These are phyloP conservation scores for Crotalus tigris DNA, from an alignment of 2,113 vertebrate genomes.

Conservation along the genomic window DNA sequence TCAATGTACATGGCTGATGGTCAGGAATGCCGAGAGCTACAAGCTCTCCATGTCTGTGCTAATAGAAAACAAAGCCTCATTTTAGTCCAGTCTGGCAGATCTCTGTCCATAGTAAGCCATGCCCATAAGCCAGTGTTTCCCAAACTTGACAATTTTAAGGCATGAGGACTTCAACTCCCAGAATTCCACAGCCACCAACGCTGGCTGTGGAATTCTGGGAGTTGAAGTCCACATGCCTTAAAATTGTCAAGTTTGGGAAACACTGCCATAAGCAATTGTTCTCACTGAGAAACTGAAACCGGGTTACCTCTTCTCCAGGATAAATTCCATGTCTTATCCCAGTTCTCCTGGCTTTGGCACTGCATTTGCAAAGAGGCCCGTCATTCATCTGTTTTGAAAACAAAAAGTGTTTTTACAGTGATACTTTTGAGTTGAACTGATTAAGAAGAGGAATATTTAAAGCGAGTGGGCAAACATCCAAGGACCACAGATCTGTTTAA, in stretches of 20 bases:
- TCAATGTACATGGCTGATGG: background rate
- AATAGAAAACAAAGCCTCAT: background rate
- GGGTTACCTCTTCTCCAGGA: slow-evolving; percentile 91
- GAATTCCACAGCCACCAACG: too few relatives aligned
- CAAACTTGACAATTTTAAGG: too few relatives aligned
- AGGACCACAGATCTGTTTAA: background rate
- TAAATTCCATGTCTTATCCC: slow-evolving; percentile 99
- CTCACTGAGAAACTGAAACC: slow-evolving; percentile 3
- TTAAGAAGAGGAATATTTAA: background rate
- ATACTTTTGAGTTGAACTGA: slow-evolving; percentile 43
- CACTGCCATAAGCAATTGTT: slow-evolving; percentile 16
- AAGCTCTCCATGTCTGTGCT: background rate
- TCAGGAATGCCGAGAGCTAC: background rate
- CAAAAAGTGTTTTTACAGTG: background rate
- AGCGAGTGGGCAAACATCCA: background rate
- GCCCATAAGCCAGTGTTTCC: slow-evolving; percentile 5
- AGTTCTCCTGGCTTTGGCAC: slow-evolving; percentile 91
- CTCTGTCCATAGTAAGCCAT: slow-evolving; percentile 6
- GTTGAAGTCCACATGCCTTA: too few relatives aligned
- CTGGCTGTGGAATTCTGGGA: too few relatives aligned
- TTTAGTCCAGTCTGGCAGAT: background rate
- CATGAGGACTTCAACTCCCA: too few relatives aligned
- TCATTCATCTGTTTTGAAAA: slow-evolving; percentile 91
- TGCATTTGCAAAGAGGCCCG: slow-evolving; percentile 97
- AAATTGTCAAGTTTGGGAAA: too few relatives aligned